phyloP scores from a whole-genome alignment of 37 sponge, comb jelly and placozoan species.

The Oscarella lobularis region DNA sequence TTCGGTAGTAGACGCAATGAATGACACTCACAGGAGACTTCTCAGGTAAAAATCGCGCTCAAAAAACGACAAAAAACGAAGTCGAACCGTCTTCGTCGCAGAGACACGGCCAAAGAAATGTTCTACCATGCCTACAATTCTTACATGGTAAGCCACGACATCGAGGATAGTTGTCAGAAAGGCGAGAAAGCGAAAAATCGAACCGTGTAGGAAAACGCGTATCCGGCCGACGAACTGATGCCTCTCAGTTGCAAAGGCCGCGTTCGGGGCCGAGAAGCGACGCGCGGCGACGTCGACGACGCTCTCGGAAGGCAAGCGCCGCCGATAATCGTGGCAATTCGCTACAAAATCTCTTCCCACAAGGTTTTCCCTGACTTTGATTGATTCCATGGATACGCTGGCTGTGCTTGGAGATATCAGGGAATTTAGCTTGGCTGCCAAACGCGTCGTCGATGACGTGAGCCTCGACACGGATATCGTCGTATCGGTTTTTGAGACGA shows the following conservation, averaged over 20 bases:
- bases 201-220: slow-evolving; percentile 58
- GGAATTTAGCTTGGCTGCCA: slow-evolving; percentile 69
- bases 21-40: too few species aligned
- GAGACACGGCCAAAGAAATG: slow-evolving; percentile 72
- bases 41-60: too few species aligned
- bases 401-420: slow-evolving; percentile 73
- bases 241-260: slow-evolving; percentile 86
- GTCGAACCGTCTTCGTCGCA: too few species aligned
- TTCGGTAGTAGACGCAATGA: too few species aligned
- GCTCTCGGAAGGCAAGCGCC: slow-evolving; percentile 62
- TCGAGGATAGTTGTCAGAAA: background rate
- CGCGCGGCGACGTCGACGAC: slow-evolving; percentile 89
- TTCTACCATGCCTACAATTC: slow-evolving; percentile 81
- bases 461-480: slow-evolving; percentile 66
- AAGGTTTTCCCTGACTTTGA: slow-evolving; percentile 84
- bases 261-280: slow-evolving; percentile 57
- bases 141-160: slow-evolving; percentile 66
- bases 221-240: slow-evolving; percentile 97
- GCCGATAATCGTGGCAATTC: background rate
- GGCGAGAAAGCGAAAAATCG: background rate
- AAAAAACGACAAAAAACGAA: too few species aligned
- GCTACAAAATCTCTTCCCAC: too few species aligned
- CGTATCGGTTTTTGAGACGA: slow-evolving; percentile 95
- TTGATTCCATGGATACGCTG: slow-evolving; percentile 87
- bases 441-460: slow-evolving; percentile 49